phyloP scores from a whole-genome alignment of 2,797 vertebrate species.

The Alcedo atthis region DNA sequence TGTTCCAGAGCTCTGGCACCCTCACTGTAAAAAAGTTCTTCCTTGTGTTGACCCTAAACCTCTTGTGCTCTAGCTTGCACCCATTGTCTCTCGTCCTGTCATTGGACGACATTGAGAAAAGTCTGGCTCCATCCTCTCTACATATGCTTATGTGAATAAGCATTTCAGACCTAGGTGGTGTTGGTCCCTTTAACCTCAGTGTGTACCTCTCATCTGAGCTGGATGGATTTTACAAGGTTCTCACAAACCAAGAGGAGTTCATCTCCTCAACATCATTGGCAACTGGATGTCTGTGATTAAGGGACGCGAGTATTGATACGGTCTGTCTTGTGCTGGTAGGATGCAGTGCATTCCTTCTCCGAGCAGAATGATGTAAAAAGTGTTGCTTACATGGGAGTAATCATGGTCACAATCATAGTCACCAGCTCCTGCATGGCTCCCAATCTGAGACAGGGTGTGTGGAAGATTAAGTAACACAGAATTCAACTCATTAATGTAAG shows the following conservation, averaged over 20 bases:
- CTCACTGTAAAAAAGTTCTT: too few relatives aligned
- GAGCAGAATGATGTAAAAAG: neutral
- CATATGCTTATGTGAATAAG: neutral
- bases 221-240: neutral
- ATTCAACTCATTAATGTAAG: neutral
- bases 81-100: too few relatives aligned
- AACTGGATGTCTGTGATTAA: neutral
- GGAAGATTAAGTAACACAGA: neutral
- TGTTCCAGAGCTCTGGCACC: too few relatives aligned
- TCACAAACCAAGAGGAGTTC: neutral
- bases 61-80: too few relatives aligned
- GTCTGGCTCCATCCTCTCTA: too few relatives aligned
- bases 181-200: neutral
- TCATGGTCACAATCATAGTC: neutral
- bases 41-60: too few relatives aligned
- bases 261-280: neutral
- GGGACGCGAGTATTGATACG: fast-evolving
- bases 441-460: neutral
- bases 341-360: neutral
- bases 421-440: neutral
- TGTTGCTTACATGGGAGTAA: neutral
- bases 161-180: neutral
- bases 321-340: neutral
- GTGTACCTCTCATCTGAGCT: neutral
- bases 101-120: too few relatives aligned